Conservation (phyloP, 2,888 invertebrate species). For the Marasmarcha lunaedactyla region DNA sequence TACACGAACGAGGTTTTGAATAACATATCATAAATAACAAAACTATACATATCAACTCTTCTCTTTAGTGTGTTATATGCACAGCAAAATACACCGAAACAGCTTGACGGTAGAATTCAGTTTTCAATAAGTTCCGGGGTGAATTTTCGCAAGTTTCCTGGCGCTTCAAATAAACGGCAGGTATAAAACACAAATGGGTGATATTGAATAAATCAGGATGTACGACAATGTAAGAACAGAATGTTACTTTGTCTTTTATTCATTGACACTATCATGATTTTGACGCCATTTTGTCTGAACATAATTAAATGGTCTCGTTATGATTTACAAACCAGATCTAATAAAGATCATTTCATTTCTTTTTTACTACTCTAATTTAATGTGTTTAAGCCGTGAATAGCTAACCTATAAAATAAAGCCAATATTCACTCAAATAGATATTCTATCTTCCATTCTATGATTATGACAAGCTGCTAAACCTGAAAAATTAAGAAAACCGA, state of each 20-base stretch:
- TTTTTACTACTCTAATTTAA: too few relatives aligned
- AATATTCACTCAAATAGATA: too few relatives aligned
- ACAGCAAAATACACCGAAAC: too few relatives aligned
- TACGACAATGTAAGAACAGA: not conserved
- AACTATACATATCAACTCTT: slow-evolving; percentile 6
- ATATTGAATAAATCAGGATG: slow-evolving; percentile 17
- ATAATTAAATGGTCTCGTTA: too few relatives aligned
- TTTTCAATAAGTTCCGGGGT: slow-evolving; percentile 3
- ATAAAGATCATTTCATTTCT: too few relatives aligned
- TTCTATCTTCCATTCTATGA: too few relatives aligned
- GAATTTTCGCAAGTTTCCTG: slow-evolving; percentile 6
- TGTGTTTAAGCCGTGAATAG: too few relatives aligned
- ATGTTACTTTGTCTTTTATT: slow-evolving; percentile 24
- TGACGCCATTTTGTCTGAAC: too few relatives aligned
- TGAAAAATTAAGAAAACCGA: too few relatives aligned
- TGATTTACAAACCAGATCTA: too few relatives aligned
- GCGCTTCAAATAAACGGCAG: slow-evolving; percentile 13
- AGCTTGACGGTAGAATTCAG: not conserved
- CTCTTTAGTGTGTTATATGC: not conserved
- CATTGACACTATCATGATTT: slow-evolving; percentile 21
- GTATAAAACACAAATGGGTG: slow-evolving; percentile 17
- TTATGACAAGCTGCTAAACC: too few relatives aligned
- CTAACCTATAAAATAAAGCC: too few relatives aligned
- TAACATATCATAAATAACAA: slow-evolving; percentile 6
- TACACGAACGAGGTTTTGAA: slow-evolving; percentile 9